These are phyloP conservation scores for Ypsolopha sequella DNA, from an alignment of 2,888 invertebrate genomes.

Conservation along the genomic window DNA sequence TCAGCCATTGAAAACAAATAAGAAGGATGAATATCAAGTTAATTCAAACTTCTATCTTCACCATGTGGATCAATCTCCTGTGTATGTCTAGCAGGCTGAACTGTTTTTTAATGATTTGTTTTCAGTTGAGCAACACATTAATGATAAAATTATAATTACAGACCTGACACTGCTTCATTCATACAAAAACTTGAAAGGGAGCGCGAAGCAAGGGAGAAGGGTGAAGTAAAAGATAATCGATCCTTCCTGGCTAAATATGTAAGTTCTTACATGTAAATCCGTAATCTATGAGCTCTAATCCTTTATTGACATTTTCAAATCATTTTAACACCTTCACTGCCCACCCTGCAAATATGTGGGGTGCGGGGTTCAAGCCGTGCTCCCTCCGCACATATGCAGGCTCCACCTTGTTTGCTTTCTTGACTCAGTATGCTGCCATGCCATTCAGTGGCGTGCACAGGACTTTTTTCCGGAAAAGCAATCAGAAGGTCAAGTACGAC, in stretches of 20 bases:
- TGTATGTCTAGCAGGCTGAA: constrained; percentile 40
- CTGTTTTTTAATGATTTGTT: not conserved
- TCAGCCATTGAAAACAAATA: constrained; percentile 16
- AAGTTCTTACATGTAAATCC: constrained; percentile 48
- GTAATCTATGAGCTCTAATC: no score
- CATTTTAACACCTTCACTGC: no score
- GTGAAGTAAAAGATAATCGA: constrained; percentile 92
- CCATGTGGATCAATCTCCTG: constrained; percentile 85
- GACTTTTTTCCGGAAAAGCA: no score
- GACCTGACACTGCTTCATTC: constrained; percentile 95
- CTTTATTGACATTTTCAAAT: no score
- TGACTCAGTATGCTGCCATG: no score
- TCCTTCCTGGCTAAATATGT: constrained; percentile 99
- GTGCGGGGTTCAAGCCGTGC: no score
- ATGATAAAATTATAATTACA: constrained; percentile 28
- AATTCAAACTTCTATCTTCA: constrained; percentile 84
- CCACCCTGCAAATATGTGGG: no score
- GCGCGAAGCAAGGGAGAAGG: constrained; percentile 88
- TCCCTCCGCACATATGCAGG: no score
- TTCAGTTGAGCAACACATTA: not conserved
- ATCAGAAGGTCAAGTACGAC: no score
- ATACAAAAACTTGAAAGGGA: constrained; percentile 95
- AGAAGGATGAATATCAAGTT: constrained; percentile 50
- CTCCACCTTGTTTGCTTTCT: no score
- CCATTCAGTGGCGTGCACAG: no score